phyloP scores from a whole-genome alignment of 2,797 vertebrate species.

The Heteromormyrus szaboi region DNA sequence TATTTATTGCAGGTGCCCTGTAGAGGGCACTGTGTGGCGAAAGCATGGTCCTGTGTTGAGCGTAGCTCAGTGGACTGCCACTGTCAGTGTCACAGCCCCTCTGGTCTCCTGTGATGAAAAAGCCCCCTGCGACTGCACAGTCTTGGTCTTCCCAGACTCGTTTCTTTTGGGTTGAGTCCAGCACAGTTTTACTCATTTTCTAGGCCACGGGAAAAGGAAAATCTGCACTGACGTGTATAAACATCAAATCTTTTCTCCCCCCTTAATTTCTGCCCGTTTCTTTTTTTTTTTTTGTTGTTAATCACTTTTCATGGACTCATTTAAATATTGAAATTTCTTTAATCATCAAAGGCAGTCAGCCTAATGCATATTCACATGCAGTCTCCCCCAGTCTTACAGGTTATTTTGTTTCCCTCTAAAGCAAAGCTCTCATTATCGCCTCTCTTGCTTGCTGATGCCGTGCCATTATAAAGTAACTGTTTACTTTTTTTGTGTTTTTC shows the following conservation, averaged over 20 bases:
- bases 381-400: slow-evolving; percentile 72
- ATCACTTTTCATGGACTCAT: slow-evolving; percentile 99
- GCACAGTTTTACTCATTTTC: not conserved
- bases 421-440: slow-evolving; percentile 93
- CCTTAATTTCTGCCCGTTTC: slow-evolving; percentile 50
- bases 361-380: slow-evolving; percentile 99
- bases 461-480: slow-evolving; percentile 50
- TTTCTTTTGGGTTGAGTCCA: slow-evolving; percentile 8
- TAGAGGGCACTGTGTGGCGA: not conserved
- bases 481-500: slow-evolving; percentile 45
- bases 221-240: slow-evolving; percentile 28
- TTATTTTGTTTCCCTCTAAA: slow-evolving; percentile 87
- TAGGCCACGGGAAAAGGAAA: slow-evolving; percentile 9
- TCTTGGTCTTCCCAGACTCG: not conserved
- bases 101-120: not conserved
- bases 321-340: slow-evolving; percentile 99
- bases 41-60: not conserved
- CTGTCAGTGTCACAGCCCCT: not conserved
- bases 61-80: not conserved
- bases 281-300: slow-evolving; percentile 80
- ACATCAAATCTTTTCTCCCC: slow-evolving; percentile 32
- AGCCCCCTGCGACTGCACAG: not conserved
- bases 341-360: slow-evolving; percentile 99
- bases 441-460: slow-evolving; percentile 60
- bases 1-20: not conserved